Percentiles rank a stretch among this genome's conserved stretches.
These are phyloP conservation scores for Cremastinae sp. DNA, from an alignment of 2,888 invertebrate genomes.

Conservation along the genomic window DNA sequence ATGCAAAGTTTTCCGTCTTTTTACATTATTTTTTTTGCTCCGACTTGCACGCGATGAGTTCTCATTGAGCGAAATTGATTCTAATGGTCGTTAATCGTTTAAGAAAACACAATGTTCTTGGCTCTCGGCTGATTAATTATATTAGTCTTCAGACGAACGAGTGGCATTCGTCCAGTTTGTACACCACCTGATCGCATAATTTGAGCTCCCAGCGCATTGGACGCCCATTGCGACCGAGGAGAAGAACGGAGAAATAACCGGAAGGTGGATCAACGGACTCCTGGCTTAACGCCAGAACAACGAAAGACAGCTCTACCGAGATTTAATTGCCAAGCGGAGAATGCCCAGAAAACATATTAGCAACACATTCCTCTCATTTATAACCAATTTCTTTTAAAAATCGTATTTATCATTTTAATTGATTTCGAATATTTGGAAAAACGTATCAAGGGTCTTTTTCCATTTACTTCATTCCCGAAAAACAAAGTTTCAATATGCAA, in stretches of 20 bases:
- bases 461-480: neutral
- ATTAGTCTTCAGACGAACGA: conserved; percentile 23
- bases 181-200: conserved; percentile 54
- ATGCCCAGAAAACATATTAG: conserved; percentile 27
- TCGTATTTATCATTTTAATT: neutral
- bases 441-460: too few species aligned
- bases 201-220: conserved; percentile 24
- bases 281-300: conserved; percentile 39
- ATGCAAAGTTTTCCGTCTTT: neutral
- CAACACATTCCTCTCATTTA: too few species aligned
- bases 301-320: conserved; percentile 27
- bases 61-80: neutral
- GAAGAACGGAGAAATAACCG: conserved; percentile 35
- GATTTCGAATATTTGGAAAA: too few species aligned
- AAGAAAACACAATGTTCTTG: conserved; percentile 42
- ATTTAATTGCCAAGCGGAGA: conserved; percentile 54
- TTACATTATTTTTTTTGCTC: neutral
- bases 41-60: conserved; percentile 18
- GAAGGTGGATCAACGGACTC: conserved; percentile 48
- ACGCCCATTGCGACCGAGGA: neutral
- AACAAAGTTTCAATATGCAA: conserved; percentile 31
- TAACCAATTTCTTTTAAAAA: neutral
- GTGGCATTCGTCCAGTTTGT: conserved; percentile 48
- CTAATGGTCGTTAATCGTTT: neutral
- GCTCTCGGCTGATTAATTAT: conserved; percentile 42